Evolutionary conservation across 2,113 vertebrate genomes (phyloP), one percentile per base, ranked within the genome.

Genomic region (Morone saxatilis): DNA sequence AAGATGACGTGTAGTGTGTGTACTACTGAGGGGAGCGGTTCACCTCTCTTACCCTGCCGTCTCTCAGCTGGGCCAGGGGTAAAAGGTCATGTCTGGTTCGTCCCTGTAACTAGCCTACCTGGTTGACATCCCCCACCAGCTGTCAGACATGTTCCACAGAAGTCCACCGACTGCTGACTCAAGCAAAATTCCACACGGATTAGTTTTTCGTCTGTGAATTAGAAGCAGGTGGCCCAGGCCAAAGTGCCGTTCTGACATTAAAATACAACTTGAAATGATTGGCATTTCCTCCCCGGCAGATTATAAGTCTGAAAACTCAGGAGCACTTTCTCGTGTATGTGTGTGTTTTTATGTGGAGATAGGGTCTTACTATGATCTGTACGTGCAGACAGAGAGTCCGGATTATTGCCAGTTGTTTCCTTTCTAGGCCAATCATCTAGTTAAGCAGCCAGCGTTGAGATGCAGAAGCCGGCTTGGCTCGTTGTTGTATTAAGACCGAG

Each of bases 351-450:
- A 54, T 75, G 54, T 53, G 25, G 25, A 22, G 38, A 71, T 47
- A 22, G 20, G 59, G 12, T 63, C 3, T 71, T 13, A 12, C 14
- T 69, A 57, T 67, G 83, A 80, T 79, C 50, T 66, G 45, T 63
- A 61, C 85, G 72, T 66, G 59, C 43, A 66, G 84, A 86, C 60
- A 54, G 53, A 68, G 59, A 59, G 50, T 63, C 45, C 63, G 40
- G 63, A 89, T 79, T 86, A 69, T 72, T 74, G 84, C 79, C 78
- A 80, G 78, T 88, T 84, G 65, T 57, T 87, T 90, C 72, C 62
- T 91, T 89, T 91, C 81, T 88, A 86, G 84, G 89, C 60, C 89
- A 82, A 13, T 81, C 25, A 72, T 67, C 20, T 47, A 65, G 40
- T 43, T 16, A 71, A 25, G 41, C 78, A 76, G 38, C 40, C 47